A percentile compares a stretch with the other conserved stretches of the same genome.
Evolutionary conservation across 2,113 vertebrate genomes (phyloP).

Genomic region (Prunella himalayana): DNA sequence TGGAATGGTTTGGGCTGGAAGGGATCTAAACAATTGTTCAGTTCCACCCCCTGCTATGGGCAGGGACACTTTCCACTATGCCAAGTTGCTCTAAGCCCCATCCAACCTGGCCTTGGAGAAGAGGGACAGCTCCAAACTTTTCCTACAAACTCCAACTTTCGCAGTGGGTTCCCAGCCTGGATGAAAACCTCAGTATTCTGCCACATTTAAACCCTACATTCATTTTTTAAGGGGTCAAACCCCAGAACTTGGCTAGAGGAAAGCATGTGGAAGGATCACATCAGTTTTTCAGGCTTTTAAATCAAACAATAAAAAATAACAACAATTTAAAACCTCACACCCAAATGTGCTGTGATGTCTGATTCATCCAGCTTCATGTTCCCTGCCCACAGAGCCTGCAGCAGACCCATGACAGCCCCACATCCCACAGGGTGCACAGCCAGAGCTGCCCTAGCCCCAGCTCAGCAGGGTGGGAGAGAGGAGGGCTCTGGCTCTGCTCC

Average conservation of each 20-base stretch:
- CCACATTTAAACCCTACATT: neutral
- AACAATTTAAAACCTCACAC: neutral
- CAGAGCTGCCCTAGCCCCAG: neutral
- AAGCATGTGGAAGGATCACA: neutral
- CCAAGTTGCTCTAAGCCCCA: neutral
- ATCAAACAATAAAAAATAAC: neutral
- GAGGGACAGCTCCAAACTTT: neutral
- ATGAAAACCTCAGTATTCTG: neutral
- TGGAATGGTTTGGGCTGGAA: neutral
- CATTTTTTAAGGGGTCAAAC: neutral
- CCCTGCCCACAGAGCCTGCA: neutral
- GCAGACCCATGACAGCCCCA: neutral
- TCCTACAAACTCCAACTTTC: neutral
- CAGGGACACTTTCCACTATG: neutral
- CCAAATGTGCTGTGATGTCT: too few species aligned
- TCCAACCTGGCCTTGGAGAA: neutral
- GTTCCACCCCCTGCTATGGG: neutral
- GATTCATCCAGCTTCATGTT: neutral
- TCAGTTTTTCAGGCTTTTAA: neutral
- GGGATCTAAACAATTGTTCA: neutral
- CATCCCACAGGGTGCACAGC: neutral
- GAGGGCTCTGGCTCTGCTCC: neutral
- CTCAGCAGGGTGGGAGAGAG: accelerated
- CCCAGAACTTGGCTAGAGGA: neutral
- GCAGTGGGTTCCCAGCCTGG: neutral